phyloP scores from a whole-genome alignment of 2,113 vertebrate genomes.

The Hipposideros armiger region DNA sequence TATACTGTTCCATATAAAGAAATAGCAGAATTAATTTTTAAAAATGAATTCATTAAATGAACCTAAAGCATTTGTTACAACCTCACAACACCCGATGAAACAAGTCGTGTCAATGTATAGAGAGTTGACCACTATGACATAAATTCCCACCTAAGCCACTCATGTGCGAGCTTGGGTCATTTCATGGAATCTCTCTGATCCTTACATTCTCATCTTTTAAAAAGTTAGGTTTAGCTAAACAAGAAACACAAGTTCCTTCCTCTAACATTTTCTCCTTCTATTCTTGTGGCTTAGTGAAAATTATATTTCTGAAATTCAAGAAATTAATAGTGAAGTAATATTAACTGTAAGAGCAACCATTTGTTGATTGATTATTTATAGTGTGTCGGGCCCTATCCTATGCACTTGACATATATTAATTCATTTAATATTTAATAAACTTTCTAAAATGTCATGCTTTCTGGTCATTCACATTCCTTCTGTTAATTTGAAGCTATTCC shows the following conservation, averaged over 20 bases:
- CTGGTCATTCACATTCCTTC: neutral
- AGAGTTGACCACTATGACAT: neutral
- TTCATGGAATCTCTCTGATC: neutral
- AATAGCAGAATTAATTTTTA: slow-evolving; percentile 12
- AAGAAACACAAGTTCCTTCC: neutral
- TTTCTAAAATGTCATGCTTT: neutral
- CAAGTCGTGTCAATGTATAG: neutral
- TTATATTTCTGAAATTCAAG: neutral
- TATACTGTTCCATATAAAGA: neutral
- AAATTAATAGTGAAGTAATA: neutral
- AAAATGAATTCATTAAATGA: neutral
- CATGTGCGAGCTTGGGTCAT: neutral
- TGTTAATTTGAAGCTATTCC: neutral
- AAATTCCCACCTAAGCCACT: neutral
- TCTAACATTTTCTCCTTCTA: neutral
- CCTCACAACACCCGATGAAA: neutral
- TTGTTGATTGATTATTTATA: neutral
- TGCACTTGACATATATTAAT: neutral
- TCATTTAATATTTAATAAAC: neutral
- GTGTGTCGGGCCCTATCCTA: neutral
- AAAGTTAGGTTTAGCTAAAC: neutral
- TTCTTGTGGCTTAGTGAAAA: slow-evolving; percentile 13
- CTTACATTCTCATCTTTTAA: neutral
- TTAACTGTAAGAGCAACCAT: neutral
- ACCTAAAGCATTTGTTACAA: neutral